Conservation (phyloP, 2,797 vertebrate species). For the Selene dorsalis region DNA sequence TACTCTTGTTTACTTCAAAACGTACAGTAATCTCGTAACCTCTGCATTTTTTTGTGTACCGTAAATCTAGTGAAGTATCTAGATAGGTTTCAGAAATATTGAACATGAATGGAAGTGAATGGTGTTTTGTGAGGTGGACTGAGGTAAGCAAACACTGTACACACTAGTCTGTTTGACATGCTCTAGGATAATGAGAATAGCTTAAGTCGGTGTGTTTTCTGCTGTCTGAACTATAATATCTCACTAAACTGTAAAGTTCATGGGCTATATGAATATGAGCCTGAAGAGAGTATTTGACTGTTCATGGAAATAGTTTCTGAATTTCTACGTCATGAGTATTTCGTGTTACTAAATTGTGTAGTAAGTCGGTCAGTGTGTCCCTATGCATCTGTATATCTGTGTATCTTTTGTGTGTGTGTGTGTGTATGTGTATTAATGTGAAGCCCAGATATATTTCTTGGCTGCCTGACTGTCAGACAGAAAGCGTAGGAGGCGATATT, state of each 20-base stretch:
- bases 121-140: not conserved
- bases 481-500: conserved; percentile 83
- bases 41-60: too few relatives aligned
- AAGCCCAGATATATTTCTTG: conserved; percentile 79
- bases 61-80: not conserved
- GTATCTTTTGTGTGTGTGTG: conserved; percentile 28
- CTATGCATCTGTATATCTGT: conserved; percentile 32
- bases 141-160: not conserved
- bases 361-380: conserved; percentile 39
- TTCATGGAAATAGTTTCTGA: not conserved
- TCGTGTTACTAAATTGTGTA: conserved; percentile 17
- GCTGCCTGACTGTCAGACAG: conserved; percentile 77
- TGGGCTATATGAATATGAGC: conserved; percentile 3
- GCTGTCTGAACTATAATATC: not conserved
- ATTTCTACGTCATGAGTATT: conserved; percentile 15
- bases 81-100: not conserved
- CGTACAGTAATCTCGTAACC: not conserved
- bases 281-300: not conserved
- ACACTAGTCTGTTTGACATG: not conserved
- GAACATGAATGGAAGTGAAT: not conserved
- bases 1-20: not conserved
- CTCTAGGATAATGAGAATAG: not conserved
- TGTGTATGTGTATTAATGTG: conserved; percentile 60
- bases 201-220: not conserved
- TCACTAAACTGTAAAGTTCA: not conserved